Conservation (phyloP, 2,113 vertebrate species). For the Hassar affinis region DNA sequence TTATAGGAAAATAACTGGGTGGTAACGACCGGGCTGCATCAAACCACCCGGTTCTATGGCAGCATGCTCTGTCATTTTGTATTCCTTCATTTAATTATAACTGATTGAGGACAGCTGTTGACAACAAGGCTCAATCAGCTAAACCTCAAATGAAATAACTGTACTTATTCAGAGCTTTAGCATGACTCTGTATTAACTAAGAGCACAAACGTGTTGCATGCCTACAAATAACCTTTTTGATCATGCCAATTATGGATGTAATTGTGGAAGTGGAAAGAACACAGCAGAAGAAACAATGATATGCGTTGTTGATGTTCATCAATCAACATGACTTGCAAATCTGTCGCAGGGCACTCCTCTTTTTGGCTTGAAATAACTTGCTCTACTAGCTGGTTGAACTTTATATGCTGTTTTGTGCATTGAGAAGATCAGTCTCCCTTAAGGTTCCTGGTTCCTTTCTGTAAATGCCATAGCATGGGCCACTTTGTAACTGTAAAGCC, state of each 20-base stretch:
- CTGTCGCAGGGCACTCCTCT: neutral
- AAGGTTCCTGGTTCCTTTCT: neutral
- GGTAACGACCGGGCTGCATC: too few species aligned
- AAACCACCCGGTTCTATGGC: neutral
- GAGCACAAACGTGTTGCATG: neutral
- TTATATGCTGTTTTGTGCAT: neutral
- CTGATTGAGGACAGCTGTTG: constrained; percentile 15
- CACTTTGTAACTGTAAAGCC: neutral
- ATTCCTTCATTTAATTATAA: constrained; percentile 12
- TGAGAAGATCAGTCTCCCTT: neutral
- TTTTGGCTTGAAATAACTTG: neutral
- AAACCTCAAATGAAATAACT: neutral
- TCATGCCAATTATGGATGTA: constrained; percentile 1
- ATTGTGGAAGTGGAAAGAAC: neutral
- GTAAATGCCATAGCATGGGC: neutral
- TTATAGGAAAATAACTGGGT: neutral
- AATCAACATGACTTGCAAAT: constrained; percentile 30
- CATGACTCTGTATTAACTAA: neutral
- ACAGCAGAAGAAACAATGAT: neutral
- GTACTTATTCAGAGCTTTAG: too few species aligned
- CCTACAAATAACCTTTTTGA: neutral
- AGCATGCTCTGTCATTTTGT: neutral
- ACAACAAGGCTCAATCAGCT: neutral
- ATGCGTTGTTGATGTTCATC: constrained; percentile 1
- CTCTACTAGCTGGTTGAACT: neutral